Base-by-base conservation (phyloP, 2,797 vertebrate species). In the Antennarius maculatus region DNA sequence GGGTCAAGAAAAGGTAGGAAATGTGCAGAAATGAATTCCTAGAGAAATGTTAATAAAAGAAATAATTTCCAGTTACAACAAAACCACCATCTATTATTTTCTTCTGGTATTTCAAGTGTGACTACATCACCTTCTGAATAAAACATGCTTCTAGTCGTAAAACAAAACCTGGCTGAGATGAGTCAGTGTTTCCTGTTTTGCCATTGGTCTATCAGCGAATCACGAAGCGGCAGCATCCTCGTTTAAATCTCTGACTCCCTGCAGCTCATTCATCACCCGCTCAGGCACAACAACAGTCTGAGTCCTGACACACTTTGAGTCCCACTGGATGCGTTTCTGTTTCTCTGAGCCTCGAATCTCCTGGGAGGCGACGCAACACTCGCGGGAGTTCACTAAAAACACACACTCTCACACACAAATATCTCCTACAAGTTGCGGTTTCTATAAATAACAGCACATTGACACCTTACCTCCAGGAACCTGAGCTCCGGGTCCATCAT, bases 401-500 rank as follows among this genome's bases (percentile, higher is more conserved):
- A 16, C 43, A 46, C 43, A n/a, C 56, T 62, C 64, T 66, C 59
- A 14, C 16, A 49, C 54, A 53, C 17, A 58, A 37, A 17, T 54
- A 29, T 58, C 56, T 27, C 23, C 8, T 9, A 7, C 46, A 8
- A 6, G 2, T 0, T 7, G 14, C 14, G 46, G 52, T 51, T 66
- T 62, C 57, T 61, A 71, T 59, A 77, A 80, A 76, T 63, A 61
- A 46, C n/a, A 56, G 41, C 7, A 2, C 5, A 17, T 0, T 45
- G 62, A 52, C 37, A 16, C 72, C 89, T 90, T 82, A 89, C 89
- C 86, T 90, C 87, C 6, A 61, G 5, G 63, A 76, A 90, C 66
- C 85, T 84, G 76, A 85, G 77, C 69, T 90, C 89, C 31, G 85
- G 86, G 1, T 90, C 89, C 82, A 88, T 87, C 64, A 61, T 62